Evolutionary conservation across 2,113 vertebrate species (phyloP).

Genomic region (Pelobates fuscus): DNA sequence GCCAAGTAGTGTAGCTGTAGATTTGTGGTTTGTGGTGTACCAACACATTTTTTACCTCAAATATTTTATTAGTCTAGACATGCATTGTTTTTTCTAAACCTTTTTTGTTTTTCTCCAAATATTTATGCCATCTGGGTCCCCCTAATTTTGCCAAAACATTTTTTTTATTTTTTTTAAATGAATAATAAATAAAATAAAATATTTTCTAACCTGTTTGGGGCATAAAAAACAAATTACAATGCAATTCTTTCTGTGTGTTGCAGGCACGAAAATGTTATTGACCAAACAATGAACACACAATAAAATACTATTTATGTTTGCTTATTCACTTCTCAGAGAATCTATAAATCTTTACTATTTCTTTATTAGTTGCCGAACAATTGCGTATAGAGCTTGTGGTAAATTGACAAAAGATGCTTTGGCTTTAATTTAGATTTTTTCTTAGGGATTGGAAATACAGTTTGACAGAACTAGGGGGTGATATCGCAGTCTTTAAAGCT

Average conservation of each 20-base stretch:
- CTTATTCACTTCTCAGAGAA: background rate
- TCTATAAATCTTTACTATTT: background rate
- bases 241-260: background rate
- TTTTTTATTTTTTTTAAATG: too few species aligned
- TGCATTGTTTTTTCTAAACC: constrained; percentile 54
- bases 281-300: background rate
- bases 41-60: constrained; percentile 68
- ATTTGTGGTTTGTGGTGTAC: constrained; percentile 73
- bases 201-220: background rate
- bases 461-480: background rate
- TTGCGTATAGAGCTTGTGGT: background rate
- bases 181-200: background rate
- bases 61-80: constrained; percentile 53
- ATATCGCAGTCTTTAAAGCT: background rate
- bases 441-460: background rate
- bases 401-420: background rate
- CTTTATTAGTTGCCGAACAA: background rate
- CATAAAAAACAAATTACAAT: background rate
- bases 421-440: background rate
- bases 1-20: constrained; percentile 54
- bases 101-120: background rate
- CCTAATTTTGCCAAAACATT: background rate
- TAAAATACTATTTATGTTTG: background rate
- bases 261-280: background rate
- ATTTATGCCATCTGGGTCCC: background rate